These are phyloP conservation scores for Azemiops feae DNA, from an alignment of 2,113 vertebrate genomes.

Conservation along the genomic window DNA sequence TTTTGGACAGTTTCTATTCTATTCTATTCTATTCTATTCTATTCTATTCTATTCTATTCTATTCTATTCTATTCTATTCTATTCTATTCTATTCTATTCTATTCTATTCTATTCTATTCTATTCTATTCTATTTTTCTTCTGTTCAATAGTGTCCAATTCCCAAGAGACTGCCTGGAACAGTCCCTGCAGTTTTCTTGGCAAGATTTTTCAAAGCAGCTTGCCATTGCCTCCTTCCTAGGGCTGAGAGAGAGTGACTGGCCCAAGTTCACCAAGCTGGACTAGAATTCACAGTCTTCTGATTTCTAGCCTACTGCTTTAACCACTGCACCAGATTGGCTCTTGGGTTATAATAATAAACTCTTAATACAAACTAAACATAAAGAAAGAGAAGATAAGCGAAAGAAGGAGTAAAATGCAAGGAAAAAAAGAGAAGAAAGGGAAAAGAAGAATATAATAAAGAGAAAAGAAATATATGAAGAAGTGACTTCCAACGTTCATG, in stretches of 20 bases:
- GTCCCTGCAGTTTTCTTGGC: neutral
- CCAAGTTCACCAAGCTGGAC: neutral
- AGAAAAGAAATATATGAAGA: neutral
- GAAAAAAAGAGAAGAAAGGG: neutral
- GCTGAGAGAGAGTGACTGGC: neutral
- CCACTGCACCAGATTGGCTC: neutral
- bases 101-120: too few relatives aligned
- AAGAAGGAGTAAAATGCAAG: neutral
- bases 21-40: too few relatives aligned
- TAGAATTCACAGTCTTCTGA: neutral
- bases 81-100: too few relatives aligned
- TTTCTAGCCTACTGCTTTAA: neutral
- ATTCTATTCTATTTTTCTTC: neutral
- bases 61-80: too few relatives aligned
- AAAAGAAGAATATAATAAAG: neutral
- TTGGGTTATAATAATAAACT: neutral
- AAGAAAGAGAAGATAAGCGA: neutral
- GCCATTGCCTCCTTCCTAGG: neutral
- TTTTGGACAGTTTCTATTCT: neutral
- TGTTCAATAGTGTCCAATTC: neutral
- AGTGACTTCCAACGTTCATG: neutral
- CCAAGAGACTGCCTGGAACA: neutral
- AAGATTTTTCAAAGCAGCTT: neutral
- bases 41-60: too few relatives aligned
- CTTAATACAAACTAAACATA: neutral